Conservation (phyloP, 2,888 invertebrate genomes). For the Drosophila nr. medialis region DNA sequence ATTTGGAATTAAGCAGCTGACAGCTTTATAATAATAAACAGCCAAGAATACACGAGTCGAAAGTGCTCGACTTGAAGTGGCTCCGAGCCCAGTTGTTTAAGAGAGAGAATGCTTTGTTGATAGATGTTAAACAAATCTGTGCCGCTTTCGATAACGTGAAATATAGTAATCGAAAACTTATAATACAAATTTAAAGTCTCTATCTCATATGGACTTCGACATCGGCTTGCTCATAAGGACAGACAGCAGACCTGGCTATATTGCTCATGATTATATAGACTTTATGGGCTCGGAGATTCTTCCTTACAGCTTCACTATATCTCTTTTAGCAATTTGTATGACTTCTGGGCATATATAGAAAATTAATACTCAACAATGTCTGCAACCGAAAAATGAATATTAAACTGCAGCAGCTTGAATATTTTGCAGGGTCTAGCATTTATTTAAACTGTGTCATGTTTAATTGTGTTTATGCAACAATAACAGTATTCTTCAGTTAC, state of each 20-base stretch:
- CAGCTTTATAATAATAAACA: not conserved
- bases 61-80: not conserved
- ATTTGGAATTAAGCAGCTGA: constrained; percentile 2
- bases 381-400: not conserved
- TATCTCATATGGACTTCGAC: not conserved
- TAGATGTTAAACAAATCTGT: not conserved
- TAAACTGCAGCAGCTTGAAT: not conserved
- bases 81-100: not conserved
- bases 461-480: constrained; percentile 44
- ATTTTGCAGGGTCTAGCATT: constrained; percentile 12
- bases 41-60: not conserved
- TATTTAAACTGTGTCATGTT: constrained; percentile 29
- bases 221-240: not conserved
- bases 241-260: not conserved
- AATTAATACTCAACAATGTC: not conserved
- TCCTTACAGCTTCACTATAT: too few relatives aligned
- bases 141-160: not conserved
- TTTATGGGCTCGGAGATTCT: not conserved
- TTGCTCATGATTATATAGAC: not conserved
- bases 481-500: constrained; percentile 11
- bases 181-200: not conserved
- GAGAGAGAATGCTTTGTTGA: not conserved
- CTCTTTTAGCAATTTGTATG: too few relatives aligned
- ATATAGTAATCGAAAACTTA: not conserved
- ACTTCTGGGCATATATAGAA: too few relatives aligned